Evolutionary conservation across 2,888 invertebrate genomes (phyloP).

Genomic region (Pimpla rufipes): DNA sequence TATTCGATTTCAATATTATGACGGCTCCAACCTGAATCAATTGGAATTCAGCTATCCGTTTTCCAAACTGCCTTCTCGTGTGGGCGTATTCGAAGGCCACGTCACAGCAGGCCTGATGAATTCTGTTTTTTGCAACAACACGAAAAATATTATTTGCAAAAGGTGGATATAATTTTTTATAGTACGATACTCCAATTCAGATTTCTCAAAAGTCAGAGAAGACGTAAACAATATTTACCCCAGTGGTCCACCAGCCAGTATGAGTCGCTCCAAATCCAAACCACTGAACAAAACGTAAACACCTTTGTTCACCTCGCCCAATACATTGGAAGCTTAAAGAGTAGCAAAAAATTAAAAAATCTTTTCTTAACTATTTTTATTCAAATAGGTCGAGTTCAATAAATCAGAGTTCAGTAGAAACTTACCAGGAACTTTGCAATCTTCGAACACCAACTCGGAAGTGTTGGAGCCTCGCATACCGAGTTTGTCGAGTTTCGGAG

Average conservation of each 20-base stretch:
- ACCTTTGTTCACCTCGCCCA: constrained; percentile 95
- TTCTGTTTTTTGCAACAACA: constrained; percentile 84
- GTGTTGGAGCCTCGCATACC: constrained; percentile 99
- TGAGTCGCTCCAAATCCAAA: constrained; percentile 95
- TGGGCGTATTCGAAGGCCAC: constrained; percentile 98
- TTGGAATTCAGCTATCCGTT: constrained; percentile 96
- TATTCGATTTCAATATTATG: too few relatives aligned
- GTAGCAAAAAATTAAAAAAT: neutral
- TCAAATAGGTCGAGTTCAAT: too few relatives aligned
- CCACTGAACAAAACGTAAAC: constrained; percentile 99
- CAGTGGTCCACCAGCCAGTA: constrained; percentile 96
- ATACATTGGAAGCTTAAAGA: constrained; percentile 90
- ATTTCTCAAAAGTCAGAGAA: neutral
- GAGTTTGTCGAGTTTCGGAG: constrained; percentile 97
- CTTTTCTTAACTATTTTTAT: too few relatives aligned
- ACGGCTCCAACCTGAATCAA: constrained; percentile 91
- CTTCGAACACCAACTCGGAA: constrained; percentile 97
- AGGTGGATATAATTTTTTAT: too few relatives aligned
- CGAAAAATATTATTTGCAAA: neutral
- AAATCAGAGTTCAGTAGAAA: neutral
- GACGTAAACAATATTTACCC: constrained; percentile 87
- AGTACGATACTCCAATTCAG: neutral
- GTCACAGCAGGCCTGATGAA: constrained; percentile 98
- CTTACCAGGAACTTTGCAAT: constrained; percentile 94
- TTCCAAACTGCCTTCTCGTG: constrained; percentile 96